These are phyloP conservation scores for Asbolus verrucosus DNA, from an alignment of 1,140 invertebrate species.

Conservation along the genomic window DNA sequence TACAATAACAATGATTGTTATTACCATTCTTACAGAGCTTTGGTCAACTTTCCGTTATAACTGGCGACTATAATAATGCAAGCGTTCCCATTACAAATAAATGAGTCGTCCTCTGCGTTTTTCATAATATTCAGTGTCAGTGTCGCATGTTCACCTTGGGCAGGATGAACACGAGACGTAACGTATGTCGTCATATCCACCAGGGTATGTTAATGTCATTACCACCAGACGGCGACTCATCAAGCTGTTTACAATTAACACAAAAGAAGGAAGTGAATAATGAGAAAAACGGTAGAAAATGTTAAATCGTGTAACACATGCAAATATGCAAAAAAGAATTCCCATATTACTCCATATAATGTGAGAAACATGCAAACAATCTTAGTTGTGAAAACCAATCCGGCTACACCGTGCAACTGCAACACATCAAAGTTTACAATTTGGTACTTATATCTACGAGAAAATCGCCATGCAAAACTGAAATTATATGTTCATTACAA, in stretches of 20 bases:
- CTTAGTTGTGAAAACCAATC: too few relatives aligned
- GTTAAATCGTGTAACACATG: background rate
- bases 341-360: background rate
- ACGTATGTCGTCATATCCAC: constrained; percentile 6
- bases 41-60: constrained; percentile 26
- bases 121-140: constrained; percentile 12
- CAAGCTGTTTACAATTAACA: background rate
- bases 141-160: constrained; percentile 36
- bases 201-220: constrained; percentile 2
- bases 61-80: too few relatives aligned
- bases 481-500: constrained; percentile 13
- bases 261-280: constrained; percentile 14
- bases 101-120: constrained; percentile 1
- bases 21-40: too few relatives aligned
- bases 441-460: background rate
- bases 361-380: constrained; percentile 4
- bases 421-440: background rate
- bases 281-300: background rate
- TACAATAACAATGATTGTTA: too few relatives aligned
- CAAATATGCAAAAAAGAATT: constrained; percentile 2
- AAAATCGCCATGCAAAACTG: constrained; percentile 15
- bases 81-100: constrained; percentile 15
- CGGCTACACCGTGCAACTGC: too few relatives aligned
- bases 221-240: constrained; percentile 2
- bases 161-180: constrained; percentile 12